Conservation (phyloP, 2,888 invertebrate species). For the Nemurella pictetii region DNA sequence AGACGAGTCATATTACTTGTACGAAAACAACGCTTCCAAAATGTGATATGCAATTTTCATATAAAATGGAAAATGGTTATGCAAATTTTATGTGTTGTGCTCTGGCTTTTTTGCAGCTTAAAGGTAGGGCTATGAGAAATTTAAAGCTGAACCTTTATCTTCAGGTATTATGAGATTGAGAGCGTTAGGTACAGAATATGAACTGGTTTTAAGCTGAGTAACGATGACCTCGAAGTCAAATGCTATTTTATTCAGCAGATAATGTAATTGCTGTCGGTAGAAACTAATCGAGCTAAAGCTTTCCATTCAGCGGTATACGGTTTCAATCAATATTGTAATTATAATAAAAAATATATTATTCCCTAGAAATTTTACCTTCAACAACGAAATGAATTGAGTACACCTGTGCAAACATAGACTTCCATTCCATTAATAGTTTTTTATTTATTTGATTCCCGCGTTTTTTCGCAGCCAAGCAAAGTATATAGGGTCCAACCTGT, state of each 20-base stretch:
- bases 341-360: no score
- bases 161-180: neutral
- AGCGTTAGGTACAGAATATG: neutral
- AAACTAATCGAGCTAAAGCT: neutral
- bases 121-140: neutral
- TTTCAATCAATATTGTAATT: neutral
- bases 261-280: neutral
- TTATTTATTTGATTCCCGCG: neutral
- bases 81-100: slow-evolving; percentile 19
- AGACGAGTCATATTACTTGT: neutral
- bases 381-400: neutral
- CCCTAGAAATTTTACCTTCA: neutral
- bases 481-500: no score
- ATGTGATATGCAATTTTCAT: slow-evolving; percentile 19
- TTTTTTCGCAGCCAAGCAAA: neutral
- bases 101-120: neutral
- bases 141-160: neutral
- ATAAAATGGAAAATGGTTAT: slow-evolving; percentile 18
- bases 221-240: no score
- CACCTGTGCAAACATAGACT: neutral
- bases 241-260: no score
- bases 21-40: slow-evolving; percentile 3
- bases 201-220: no score
- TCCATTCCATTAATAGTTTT: neutral
- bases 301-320: neutral